phyloP scores from a whole-genome alignment of 2,888 invertebrate genomes.

The Melipona beecheii region DNA sequence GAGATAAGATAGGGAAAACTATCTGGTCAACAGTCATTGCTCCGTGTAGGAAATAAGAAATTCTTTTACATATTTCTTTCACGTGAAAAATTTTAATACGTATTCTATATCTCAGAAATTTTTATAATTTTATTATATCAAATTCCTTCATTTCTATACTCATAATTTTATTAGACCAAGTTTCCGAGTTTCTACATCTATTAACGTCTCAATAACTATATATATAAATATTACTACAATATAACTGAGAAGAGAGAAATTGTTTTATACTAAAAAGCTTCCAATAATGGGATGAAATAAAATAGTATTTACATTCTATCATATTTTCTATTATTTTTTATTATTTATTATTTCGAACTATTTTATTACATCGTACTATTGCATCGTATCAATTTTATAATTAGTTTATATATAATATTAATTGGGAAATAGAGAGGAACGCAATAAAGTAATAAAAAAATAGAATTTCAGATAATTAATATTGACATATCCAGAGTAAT shows the following conservation, averaged over 20 bases:
- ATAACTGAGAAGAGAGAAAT: too few species aligned
- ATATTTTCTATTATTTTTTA: neutral
- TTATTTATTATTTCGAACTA: neutral
- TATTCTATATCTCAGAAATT: neutral
- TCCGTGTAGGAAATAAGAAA: neutral
- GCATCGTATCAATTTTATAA: too few species aligned
- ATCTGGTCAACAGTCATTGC: neutral
- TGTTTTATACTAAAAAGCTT: neutral
- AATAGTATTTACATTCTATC: too few species aligned
- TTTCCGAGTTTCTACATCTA: neutral
- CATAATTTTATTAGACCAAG: neutral
- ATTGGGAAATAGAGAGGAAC: neutral
- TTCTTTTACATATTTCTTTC: neutral
- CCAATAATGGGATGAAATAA: neutral
- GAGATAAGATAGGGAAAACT: constrained; percentile 24
- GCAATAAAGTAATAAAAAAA: neutral
- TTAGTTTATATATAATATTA: too few species aligned
- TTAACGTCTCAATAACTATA: neutral
- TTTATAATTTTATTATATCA: neutral
- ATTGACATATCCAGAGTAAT: neutral
- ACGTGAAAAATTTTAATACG: neutral
- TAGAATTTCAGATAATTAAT: neutral
- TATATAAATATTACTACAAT: neutral
- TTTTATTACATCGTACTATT: neutral
- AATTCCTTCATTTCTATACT: too few species aligned